Evolutionary conservation across 2,797 vertebrate genomes (phyloP).

Genomic region (Myripristis jacobus): DNA sequence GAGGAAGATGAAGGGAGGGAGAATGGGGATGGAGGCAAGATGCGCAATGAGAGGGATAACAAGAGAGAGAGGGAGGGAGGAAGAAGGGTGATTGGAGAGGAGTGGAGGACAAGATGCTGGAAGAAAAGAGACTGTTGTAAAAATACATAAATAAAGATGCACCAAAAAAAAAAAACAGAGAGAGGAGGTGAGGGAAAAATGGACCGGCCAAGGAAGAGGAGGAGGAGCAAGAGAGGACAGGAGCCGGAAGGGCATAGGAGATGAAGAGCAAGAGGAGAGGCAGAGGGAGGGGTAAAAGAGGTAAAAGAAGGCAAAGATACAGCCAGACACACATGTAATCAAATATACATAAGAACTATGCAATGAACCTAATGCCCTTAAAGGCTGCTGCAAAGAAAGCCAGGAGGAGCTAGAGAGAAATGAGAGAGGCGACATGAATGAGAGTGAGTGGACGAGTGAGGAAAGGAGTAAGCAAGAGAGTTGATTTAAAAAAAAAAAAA

Average conservation of each 20-base stretch:
- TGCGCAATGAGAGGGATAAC: background rate
- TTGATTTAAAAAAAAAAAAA: background rate
- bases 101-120: slow-evolving; percentile 8
- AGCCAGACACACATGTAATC: slow-evolving; percentile 62
- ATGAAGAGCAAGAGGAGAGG: slow-evolving; percentile 45
- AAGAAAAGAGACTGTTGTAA: slow-evolving; percentile 6
- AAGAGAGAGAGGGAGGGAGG: background rate
- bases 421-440: background rate
- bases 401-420: background rate
- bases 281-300: slow-evolving; percentile 28
- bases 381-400: slow-evolving; percentile 22
- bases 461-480: background rate
- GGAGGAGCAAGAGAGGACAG: background rate
- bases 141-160: background rate
- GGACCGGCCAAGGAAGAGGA: slow-evolving; percentile 4
- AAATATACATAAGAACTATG: slow-evolving; percentile 67
- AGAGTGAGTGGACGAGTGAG: background rate
- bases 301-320: slow-evolving; percentile 60
- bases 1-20: slow-evolving; percentile 7
- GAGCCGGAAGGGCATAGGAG: slow-evolving; percentile 43
- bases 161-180: slow-evolving; percentile 1
- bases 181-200: slow-evolving; percentile 11
- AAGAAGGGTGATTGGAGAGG: background rate
- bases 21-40: background rate
- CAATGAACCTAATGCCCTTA: slow-evolving; percentile 38